These are phyloP conservation scores for Blennius ocellaris DNA, from an alignment of 2,113 vertebrate genomes.

Conservation along the genomic window DNA sequence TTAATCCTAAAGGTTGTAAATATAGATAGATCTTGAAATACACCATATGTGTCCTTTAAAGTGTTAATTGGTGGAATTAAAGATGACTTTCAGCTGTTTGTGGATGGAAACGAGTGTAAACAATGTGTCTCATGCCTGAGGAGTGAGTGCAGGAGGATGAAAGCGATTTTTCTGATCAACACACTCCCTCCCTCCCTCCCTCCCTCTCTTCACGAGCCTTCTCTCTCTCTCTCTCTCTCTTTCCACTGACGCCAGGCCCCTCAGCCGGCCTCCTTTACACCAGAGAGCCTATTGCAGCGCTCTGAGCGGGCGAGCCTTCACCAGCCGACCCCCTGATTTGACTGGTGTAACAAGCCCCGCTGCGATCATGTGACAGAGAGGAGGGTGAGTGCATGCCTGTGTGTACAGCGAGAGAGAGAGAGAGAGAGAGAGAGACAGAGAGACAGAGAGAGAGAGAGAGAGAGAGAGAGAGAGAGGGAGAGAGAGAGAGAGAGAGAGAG, in stretches of 20 bases:
- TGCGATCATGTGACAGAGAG: conserved; percentile 80
- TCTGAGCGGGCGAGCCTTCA: conserved; percentile 91
- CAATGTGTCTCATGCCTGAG: too few relatives aligned
- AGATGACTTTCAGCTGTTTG: too few relatives aligned
- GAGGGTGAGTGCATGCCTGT: conserved; percentile 8
- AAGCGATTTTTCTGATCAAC: conserved; percentile 14
- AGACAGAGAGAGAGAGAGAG: background rate
- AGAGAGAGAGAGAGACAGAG: conserved; percentile 30
- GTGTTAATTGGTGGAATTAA: too few relatives aligned
- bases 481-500: conserved; percentile 23
- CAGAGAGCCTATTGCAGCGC: conserved; percentile 83
- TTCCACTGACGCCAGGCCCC: conserved; percentile 72
- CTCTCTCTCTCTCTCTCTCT: conserved; percentile 1
- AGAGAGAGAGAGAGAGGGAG: too few relatives aligned
- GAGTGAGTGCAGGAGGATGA: too few relatives aligned
- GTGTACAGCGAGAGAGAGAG: conserved; percentile 4
- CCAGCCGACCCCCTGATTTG: conserved; percentile 77
- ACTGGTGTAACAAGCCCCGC: conserved; percentile 70
- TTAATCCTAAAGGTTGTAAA: too few relatives aligned
- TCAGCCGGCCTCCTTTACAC: conserved; percentile 66
- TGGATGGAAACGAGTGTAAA: too few relatives aligned
- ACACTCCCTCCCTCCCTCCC: background rate
- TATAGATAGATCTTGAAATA: too few relatives aligned
- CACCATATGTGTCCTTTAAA: too few relatives aligned
- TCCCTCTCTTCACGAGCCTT: background rate